Evolutionary conservation across 2,888 invertebrate species (phyloP).

Genomic region (Heliconius hortense): DNA sequence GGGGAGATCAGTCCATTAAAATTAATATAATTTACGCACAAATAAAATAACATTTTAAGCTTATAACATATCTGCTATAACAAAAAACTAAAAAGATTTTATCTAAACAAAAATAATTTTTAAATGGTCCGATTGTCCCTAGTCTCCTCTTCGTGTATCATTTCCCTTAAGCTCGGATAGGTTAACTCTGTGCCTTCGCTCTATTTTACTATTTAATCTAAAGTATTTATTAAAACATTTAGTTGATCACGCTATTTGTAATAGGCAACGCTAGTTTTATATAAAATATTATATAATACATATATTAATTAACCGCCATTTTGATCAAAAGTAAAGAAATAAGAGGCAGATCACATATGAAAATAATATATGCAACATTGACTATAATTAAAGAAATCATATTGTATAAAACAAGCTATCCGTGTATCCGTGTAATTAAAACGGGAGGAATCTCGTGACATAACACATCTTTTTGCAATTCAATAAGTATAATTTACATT

Average conservation of each 20-base stretch:
- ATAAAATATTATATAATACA: not conserved
- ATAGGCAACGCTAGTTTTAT: conserved; percentile 1
- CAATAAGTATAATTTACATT: not conserved
- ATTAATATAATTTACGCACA: conserved; percentile 20
- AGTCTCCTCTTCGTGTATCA: conserved; percentile 19
- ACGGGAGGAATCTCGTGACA: not conserved
- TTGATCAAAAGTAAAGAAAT: not conserved
- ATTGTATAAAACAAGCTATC: not conserved
- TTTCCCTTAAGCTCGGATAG: conserved; percentile 37
- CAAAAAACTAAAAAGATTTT: not conserved
- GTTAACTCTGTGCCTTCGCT: conserved; percentile 42
- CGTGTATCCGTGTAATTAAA: not conserved
- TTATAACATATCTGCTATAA: not conserved
- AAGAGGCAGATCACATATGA: not conserved
- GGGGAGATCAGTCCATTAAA: conserved; percentile 11
- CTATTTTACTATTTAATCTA: conserved; percentile 31
- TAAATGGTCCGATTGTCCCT: conserved; percentile 14
- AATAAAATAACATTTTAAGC: conserved; percentile 5
- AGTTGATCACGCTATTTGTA: conserved; percentile 3
- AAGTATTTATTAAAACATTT: conserved; percentile 28
- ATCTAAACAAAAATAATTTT: not conserved
- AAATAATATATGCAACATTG: not conserved
- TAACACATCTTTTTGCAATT: not conserved
- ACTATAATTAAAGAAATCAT: not conserved
- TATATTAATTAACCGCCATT: not conserved